Percentiles rank a stretch among this genome's conserved stretches.
Evolutionary conservation across 1,140 invertebrate genomes (phyloP).

Genomic region (Formica exsecta): DNA sequence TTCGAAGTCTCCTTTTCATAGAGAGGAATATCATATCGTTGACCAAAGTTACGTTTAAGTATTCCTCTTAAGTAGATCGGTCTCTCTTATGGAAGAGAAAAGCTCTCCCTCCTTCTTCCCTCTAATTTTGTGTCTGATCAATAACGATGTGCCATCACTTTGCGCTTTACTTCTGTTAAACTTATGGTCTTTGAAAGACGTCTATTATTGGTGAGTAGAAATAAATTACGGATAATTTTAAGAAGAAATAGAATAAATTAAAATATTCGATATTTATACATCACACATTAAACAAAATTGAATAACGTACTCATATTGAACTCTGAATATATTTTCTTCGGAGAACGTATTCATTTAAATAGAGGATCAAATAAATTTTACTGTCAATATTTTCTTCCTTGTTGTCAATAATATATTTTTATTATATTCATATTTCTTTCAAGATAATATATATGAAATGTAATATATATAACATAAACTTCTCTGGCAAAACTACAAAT

Average conservation of each 20-base stretch:
- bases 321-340: neutral
- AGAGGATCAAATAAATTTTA: neutral
- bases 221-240: neutral
- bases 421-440: neutral
- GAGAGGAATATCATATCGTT: neutral
- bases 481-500: neutral
- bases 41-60: slow-evolving; percentile 18
- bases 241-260: neutral
- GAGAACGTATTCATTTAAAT: neutral
- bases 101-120: neutral
- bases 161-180: slow-evolving; percentile 22
- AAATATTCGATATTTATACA: neutral
- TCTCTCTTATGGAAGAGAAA: neutral
- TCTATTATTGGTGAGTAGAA: neutral
- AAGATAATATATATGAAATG: neutral
- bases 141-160: slow-evolving; percentile 50
- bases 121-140: slow-evolving; percentile 40
- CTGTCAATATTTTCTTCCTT: neutral
- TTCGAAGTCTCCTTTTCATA: neutral
- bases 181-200: neutral
- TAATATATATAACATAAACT: neutral
- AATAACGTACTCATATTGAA: neutral
- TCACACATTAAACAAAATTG: neutral
- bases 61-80: slow-evolving; percentile 36
- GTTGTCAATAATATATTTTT: neutral